phyloP scores from a whole-genome alignment of 2,888 invertebrate genomes.

The Drosophila prolongata region DNA sequence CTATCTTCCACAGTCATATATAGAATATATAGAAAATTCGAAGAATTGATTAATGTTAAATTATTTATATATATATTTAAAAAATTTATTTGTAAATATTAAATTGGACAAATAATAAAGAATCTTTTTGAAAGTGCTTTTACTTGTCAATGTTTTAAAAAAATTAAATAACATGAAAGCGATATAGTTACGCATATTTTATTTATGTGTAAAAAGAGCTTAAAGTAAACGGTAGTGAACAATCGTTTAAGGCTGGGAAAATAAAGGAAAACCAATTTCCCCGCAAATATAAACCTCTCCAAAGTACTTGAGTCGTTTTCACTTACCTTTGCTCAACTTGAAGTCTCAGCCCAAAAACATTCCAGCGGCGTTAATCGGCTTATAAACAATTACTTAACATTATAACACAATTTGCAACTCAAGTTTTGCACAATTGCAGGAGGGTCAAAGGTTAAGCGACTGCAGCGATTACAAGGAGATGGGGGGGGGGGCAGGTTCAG shows the following conservation, averaged over 20 bases:
- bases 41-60: too few species aligned
- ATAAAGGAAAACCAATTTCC: neutral
- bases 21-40: too few species aligned
- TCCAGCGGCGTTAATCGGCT: conserved; percentile 56
- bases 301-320: conserved; percentile 6
- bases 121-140: too few species aligned
- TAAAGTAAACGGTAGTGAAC: neutral
- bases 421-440: conserved; percentile 71
- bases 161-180: too few species aligned
- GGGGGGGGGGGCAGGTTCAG: conserved; percentile 1
- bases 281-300: neutral
- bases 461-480: conserved; percentile 50
- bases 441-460: conserved; percentile 69
- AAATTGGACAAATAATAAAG: too few species aligned
- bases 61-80: too few species aligned
- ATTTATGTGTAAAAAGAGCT: neutral
- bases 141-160: too few species aligned
- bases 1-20: too few species aligned
- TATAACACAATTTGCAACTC: conserved; percentile 71
- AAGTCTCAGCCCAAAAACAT: conserved; percentile 24
- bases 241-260: neutral
- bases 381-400: conserved; percentile 75
- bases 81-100: too few species aligned
- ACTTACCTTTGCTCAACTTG: conserved; percentile 16
- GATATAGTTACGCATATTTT: too few species aligned